phyloP scores from a whole-genome alignment of 37 sponge, comb jelly and placozoan genomes.

The Crambe crambe region DNA sequence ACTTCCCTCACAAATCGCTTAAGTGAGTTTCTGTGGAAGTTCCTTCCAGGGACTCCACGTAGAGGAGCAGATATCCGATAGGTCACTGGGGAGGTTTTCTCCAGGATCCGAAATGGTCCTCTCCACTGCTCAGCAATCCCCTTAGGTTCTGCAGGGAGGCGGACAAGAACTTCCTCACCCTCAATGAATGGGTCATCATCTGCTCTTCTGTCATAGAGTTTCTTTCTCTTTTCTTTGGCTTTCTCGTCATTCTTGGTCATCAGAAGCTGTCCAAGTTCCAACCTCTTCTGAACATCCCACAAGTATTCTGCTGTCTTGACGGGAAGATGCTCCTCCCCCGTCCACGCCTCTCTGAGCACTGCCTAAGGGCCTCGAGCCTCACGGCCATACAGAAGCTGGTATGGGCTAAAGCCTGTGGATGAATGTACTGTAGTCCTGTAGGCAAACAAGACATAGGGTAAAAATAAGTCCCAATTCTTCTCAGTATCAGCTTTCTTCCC shows the following conservation, averaged over 20 bases:
- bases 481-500: background rate
- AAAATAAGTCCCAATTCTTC: background rate
- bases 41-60: too few relatives aligned
- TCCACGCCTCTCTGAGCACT: too few relatives aligned
- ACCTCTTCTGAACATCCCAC: too few relatives aligned
- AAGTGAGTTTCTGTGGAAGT: background rate
- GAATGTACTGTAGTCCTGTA: background rate
- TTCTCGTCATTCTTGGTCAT: too few relatives aligned
- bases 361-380: background rate
- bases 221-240: background rate
- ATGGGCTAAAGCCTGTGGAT: background rate
- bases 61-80: too few relatives aligned
- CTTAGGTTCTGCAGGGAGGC: background rate
- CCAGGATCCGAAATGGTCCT: background rate
- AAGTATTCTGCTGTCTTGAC: background rate
- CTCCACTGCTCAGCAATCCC: background rate
- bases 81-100: background rate
- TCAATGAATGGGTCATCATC: background rate
- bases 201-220: background rate
- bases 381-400: background rate
- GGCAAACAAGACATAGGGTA: background rate
- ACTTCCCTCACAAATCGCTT: background rate
- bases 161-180: background rate
- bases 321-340: background rate
- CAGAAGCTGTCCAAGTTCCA: too few relatives aligned